A percentile compares a stretch with the other conserved stretches of the same genome.
phyloP scores from a whole-genome alignment of 2,797 vertebrate genomes.

The Ceryle rudis region DNA sequence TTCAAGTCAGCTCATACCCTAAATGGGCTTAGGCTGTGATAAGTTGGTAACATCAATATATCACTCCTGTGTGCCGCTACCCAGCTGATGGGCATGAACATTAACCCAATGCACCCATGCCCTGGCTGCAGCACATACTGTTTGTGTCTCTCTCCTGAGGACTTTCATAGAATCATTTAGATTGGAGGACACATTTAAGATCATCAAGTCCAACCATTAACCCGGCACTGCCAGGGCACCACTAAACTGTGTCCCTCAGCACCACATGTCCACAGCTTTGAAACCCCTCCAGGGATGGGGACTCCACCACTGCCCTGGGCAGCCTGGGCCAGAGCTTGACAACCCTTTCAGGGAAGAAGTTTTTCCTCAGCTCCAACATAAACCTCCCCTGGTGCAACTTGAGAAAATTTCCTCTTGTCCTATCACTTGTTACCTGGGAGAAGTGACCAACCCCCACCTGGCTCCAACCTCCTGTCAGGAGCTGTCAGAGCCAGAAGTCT shows the following conservation, averaged over 20 bases:
- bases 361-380: not conserved
- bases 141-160: not conserved
- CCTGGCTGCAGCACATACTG: not conserved
- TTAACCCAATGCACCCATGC: not conserved
- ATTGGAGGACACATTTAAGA: not conserved
- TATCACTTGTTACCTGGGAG: not conserved
- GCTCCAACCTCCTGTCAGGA: too few relatives aligned
- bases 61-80: fast-evolving
- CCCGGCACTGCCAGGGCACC: not conserved
- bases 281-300: not conserved
- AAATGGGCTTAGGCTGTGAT: not conserved
- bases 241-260: not conserved
- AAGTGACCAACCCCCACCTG: too few relatives aligned
- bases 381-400: not conserved
- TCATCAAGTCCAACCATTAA: not conserved
- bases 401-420: not conserved
- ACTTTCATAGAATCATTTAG: not conserved
- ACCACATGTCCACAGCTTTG: not conserved
- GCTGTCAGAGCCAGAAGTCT: too few relatives aligned
- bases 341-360: not conserved
- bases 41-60: fast-evolving
- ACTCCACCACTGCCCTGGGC: not conserved
- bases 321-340: not conserved
- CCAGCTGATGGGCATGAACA: fast-evolving
- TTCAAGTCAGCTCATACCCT: not conserved